phyloP scores from a whole-genome alignment of 53 echinoderm and acorn worm genomes.

The Patiria pectinifera region DNA sequence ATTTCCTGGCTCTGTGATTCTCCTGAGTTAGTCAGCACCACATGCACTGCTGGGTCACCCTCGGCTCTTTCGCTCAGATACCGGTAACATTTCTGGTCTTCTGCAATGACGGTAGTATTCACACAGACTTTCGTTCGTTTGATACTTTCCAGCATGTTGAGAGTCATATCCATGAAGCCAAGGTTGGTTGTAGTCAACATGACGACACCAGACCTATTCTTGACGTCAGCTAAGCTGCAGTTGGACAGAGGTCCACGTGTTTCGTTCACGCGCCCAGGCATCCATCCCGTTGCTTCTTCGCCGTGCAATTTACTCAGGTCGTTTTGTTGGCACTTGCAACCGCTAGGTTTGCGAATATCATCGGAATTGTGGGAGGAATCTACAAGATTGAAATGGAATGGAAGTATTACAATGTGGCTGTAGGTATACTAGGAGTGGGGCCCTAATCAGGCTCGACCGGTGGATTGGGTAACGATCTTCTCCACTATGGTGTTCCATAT shows the following conservation, averaged over 20 bases:
- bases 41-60: constrained; percentile 19
- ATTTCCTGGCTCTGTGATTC: background rate
- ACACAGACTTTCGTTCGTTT: constrained; percentile 10
- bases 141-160: constrained; percentile 47
- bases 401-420: too few relatives aligned
- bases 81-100: constrained; percentile 7
- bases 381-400: too few relatives aligned
- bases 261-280: background rate
- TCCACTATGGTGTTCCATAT: too few relatives aligned
- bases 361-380: too few relatives aligned
- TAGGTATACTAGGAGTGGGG: too few relatives aligned
- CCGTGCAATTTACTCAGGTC: too few relatives aligned
- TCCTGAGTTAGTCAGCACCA: constrained; percentile 25
- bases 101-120: constrained; percentile 37
- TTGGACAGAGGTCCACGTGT: constrained; percentile 18
- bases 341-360: too few relatives aligned
- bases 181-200: constrained; percentile 2
- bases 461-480: too few relatives aligned
- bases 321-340: too few relatives aligned
- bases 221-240: background rate
- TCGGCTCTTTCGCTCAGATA: background rate
- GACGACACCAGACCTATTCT: background rate
- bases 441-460: too few relatives aligned
- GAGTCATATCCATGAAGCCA: constrained; percentile 21
- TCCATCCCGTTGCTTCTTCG: too few relatives aligned